phyloP scores from a whole-genome alignment of 2,888 invertebrate genomes.

The Halictus ligatus region DNA sequence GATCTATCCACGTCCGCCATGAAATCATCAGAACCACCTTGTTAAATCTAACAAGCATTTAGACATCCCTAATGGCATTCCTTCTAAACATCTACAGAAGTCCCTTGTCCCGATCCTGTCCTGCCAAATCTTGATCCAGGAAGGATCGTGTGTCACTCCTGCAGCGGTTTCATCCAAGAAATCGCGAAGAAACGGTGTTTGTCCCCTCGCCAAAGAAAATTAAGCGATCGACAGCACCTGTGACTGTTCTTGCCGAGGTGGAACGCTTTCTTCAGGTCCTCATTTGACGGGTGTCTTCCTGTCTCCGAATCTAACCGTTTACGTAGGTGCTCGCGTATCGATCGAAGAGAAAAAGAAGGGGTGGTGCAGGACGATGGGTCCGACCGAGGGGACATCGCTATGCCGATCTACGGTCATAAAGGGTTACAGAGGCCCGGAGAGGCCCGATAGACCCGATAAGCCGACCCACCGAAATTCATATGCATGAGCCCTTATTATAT shows the following conservation, averaged over 20 bases:
- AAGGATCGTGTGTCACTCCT: neutral
- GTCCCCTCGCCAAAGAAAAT: neutral
- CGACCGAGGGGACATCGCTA: conserved; percentile 55
- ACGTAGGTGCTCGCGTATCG: conserved; percentile 41
- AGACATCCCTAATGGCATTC: neutral
- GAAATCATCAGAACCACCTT: neutral
- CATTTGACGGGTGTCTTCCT: conserved; percentile 22
- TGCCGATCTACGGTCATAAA: conserved; percentile 60
- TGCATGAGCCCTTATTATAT: conserved; percentile 83
- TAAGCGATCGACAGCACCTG: conserved; percentile 8
- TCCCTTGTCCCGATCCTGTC: neutral
- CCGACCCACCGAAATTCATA: conserved; percentile 81
- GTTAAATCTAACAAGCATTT: neutral
- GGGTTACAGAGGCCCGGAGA: conserved; percentile 70
- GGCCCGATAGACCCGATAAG: conserved; percentile 77
- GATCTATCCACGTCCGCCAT: neutral
- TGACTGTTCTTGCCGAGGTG: neutral
- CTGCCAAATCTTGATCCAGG: neutral
- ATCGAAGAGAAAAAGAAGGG: conserved; percentile 43
- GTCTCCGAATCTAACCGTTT: conserved; percentile 17
- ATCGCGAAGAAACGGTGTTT: neutral
- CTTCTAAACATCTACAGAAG: neutral
- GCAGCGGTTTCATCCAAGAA: neutral
- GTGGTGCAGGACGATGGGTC: conserved; percentile 50
- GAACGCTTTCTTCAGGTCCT: neutral